Evolutionary conservation across 2,797 vertebrate genomes (phyloP), one percentile per base, ranked within the genome.

Genomic region (Mallotus villosus): DNA sequence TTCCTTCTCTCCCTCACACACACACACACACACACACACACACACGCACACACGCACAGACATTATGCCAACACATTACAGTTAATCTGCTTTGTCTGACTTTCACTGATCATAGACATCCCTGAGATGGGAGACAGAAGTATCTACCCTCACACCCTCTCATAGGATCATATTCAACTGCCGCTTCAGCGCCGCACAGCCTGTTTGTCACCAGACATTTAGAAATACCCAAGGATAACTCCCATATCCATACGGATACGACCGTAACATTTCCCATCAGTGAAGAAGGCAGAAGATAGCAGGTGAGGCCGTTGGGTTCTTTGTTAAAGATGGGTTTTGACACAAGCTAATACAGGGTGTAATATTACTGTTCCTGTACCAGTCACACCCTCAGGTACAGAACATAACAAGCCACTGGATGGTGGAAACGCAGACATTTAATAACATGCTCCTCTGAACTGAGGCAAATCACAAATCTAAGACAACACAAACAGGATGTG

Each of bases 381-480:
- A 80, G 74, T 76, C 78, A 84, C 84, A 73, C 76, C 86, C 76
- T 78, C 79, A 77, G 85, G 85, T 77, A 32, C 73, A 72, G 63
- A 84, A 75, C 80, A 73, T 79, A 87, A 87, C 82, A 81, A 80
- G 79, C 70, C 80, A 78, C 74, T 81, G 81, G 83, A 81, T 68
- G 71, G 76, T 57, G 70, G 60, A 83, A 75, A 64, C 73, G 70
- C 70, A 77, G 65, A 82, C 78, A 74, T 58, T 81, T 82, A 78
- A 86, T 58, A 81, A 75, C 60, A 73, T 62, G 63, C 24, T 62
- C 74, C 64, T 78, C 73, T 27, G 25, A 75, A 83, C 19, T 37
- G 55, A 49, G 19, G 57, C 64, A 61, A 22, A 67, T 17, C 22
- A 25, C 61, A 32, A 16, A n/a, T 22, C 11, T 19, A 57, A 11